These are phyloP conservation scores for Sesamia nonagrioides DNA, from an alignment of 1,140 invertebrate genomes.

Conservation along the genomic window DNA sequence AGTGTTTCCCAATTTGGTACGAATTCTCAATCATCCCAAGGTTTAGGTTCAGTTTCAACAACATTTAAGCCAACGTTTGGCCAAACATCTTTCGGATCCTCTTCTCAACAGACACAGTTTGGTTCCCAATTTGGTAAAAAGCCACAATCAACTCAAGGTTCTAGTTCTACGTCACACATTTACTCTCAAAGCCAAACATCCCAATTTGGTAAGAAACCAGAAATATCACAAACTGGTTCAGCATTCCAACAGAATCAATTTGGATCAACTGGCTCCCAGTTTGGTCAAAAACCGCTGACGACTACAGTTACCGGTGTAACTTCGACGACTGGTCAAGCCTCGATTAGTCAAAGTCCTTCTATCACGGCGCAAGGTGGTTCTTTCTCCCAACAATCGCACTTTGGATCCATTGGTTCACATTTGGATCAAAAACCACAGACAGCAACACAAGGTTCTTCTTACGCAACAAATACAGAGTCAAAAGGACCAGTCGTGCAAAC, in stretches of 20 bases:
- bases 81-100: not conserved
- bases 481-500: constrained; percentile 4
- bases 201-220: not conserved
- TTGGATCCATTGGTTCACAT: not conserved
- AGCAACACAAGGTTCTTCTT: not conserved
- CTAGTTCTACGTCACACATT: not conserved
- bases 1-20: too few relatives aligned
- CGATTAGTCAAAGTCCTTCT: not conserved
- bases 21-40: not conserved
- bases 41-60: not conserved
- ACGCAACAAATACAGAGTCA: not conserved
- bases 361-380: not conserved
- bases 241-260: not conserved
- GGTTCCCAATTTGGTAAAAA: not conserved
- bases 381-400: not conserved
- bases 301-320: not conserved
- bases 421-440: constrained; percentile 12
- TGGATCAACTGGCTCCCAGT: not conserved
- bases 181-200: not conserved
- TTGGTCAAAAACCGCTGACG: not conserved
- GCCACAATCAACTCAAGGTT: not conserved
- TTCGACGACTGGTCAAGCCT: not conserved
- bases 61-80: not conserved
- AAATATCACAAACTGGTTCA: not conserved
- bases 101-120: constrained; percentile 2